Evolutionary conservation across 1,140 invertebrate species (phyloP).

Genomic region (Drosophila rufa): DNA sequence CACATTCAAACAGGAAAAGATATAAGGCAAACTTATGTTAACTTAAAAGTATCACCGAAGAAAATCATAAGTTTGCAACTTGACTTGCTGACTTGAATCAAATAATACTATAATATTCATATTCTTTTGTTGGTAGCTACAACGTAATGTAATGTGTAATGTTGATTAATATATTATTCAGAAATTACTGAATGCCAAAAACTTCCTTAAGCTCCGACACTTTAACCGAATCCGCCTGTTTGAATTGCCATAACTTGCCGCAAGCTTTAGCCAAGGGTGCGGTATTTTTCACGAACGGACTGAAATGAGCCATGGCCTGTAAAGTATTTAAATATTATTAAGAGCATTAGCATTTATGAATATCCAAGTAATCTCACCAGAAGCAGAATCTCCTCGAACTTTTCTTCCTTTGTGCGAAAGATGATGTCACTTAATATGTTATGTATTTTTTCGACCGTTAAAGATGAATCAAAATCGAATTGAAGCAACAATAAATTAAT

Average conservation of each 20-base stretch:
- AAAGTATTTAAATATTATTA: neutral
- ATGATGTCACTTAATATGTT: neutral
- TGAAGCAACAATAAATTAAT: neutral
- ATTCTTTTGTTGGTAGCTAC: too few relatives aligned
- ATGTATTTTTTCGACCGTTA: neutral
- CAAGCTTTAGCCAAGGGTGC: neutral
- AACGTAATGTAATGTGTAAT: too few relatives aligned
- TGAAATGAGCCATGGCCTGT: neutral
- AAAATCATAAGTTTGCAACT: too few relatives aligned
- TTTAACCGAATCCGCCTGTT: neutral
- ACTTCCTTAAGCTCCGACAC: neutral
- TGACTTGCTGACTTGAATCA: too few relatives aligned
- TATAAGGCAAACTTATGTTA: too few relatives aligned
- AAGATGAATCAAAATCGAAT: neutral
- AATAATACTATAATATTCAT: too few relatives aligned
- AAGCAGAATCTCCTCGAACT: neutral
- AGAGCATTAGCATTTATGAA: neutral
- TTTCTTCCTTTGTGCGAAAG: neutral
- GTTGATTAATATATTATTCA: too few relatives aligned
- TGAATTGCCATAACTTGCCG: neutral
- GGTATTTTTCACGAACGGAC: neutral
- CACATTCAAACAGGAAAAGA: too few relatives aligned
- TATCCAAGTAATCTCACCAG: neutral
- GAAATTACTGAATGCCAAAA: neutral
- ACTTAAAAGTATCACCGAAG: too few relatives aligned